Evolutionary conservation across 2,797 vertebrate genomes (phyloP).

Genomic region (Florisuga fusca): DNA sequence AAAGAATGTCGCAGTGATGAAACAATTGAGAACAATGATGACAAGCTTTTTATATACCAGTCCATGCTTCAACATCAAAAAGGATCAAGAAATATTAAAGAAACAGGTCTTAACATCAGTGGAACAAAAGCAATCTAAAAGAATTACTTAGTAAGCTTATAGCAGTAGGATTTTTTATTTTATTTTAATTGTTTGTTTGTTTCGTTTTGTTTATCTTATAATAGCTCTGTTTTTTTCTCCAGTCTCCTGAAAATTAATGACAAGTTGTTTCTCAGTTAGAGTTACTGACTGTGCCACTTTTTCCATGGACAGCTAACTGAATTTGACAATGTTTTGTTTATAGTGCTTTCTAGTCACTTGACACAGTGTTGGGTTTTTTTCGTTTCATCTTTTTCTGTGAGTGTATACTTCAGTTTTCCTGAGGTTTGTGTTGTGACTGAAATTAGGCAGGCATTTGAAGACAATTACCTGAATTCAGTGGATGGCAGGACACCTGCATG

Average conservation of each 20-base stretch:
- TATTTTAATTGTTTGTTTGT: too few species aligned
- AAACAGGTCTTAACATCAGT: background rate
- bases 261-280: background rate
- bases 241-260: constrained; percentile 6
- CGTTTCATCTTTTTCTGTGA: background rate
- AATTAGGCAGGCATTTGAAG: background rate
- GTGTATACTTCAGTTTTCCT: background rate
- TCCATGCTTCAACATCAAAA: background rate
- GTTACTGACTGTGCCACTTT: background rate
- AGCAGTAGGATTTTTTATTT: background rate
- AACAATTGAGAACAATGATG: background rate
- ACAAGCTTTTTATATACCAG: background rate
- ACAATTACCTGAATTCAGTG: background rate
- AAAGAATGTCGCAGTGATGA: background rate
- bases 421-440: background rate
- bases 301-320: background rate
- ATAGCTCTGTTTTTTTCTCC: background rate
- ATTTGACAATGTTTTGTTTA: background rate
- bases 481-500: background rate
- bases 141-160: background rate
- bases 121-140: background rate
- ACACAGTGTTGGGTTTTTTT: background rate
- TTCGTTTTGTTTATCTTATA: background rate
- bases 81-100: background rate
- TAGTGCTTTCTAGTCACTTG: background rate